Evolutionary conservation across 2,888 invertebrate species (phyloP), one percentile per base, ranked within the genome.

Genomic region (Crossocerus cetratus): DNA sequence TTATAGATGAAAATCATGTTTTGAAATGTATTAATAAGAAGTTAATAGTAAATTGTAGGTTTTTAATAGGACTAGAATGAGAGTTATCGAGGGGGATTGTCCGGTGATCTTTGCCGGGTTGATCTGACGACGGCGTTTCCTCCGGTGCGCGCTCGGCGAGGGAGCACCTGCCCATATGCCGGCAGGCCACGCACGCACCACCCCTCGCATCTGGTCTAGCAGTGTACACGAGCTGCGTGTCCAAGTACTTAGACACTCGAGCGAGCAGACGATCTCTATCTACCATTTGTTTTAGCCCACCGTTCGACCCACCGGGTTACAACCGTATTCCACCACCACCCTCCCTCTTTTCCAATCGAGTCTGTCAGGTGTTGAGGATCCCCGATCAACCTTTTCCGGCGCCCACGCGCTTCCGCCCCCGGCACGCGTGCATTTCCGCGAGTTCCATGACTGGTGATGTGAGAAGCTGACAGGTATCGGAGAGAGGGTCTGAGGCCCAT

Each of bases 141-240:
- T 32, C 32, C 32, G 1, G 13, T 16, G 49, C 49, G 13, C 11
- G 49, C 14, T 11, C 49, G n/a, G 49, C 13, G 8, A 49, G n/a
- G 14, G n/a, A 49, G 14, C 89, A 90, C 90, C 89, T 90, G 89
- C 87, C 87, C 88, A 87, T 89, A 86, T 88, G 88, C 86, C 80
- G 79, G 80, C 72, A 66, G 75, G 62, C 53, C 32, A 32, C 5
- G 32, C 32, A 32, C 54, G 49, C 58, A 53, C 58, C 77, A 65
- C 74, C 78, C 70, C 81, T 82, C 86, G 88, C 88, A 89, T 88
- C 88, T 88, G 88, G 85, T 81, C 77, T 65, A 16, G 60, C 13
- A 8, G 42, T 57, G 53, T 74, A 75, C 65, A 69, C 65, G 69
- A 73, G 20, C 54, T 22, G 58, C 49, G 56, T 73, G 65, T 73